Evolutionary conservation across 2,888 invertebrate species (phyloP), one percentile per base, ranked within the genome.

Genomic region (Neria commutata): DNA sequence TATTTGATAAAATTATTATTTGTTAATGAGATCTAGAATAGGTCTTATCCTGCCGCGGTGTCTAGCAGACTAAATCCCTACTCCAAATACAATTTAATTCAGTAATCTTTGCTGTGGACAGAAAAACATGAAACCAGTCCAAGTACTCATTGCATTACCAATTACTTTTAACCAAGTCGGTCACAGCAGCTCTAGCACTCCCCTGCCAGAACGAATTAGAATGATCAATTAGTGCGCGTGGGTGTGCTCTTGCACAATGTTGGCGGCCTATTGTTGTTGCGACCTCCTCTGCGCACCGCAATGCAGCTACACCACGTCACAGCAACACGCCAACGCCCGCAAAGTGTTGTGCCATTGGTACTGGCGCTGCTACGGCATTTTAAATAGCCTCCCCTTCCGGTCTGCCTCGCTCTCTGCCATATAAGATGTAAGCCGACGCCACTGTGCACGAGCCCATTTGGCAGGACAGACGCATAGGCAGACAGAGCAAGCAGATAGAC

Each of bases 221-320:
- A 26, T 55, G 46, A 59, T 56, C 54, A 62, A 62, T 62, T 59
- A 59, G 59, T 45, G 10, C 29, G 55, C 51, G 59, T 51, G 62
- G 62, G 62, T 62, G 62, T 62, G 52, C 52, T 57, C 56, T 57
- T 54, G 10, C 17, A 2, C 54, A 5, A 6, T 53, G 55, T 52
- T 46, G n/a, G n/a, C n/a, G n/a, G n/a, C n/a, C n/a, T n/a, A n/a
- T 29, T 25, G 24, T 17, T 42, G 25, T 21, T 33, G 37, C 37
- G 11, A 4, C 26, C 37, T 42, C 47, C n/a, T n/a, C 37, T 4
- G 8, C 37, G 4, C n/a, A n/a, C 37, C 11, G 37, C 37, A 37
- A n/a, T n/a, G 37, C 37, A 37, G 37, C 37, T 14, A n/a, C 29
- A 29, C 29, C 6, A 6, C 11, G 29, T 6, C 29, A 8, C n/a